phyloP scores from a whole-genome alignment of 1,140 invertebrate species.

The Drosophila tsacasi region DNA sequence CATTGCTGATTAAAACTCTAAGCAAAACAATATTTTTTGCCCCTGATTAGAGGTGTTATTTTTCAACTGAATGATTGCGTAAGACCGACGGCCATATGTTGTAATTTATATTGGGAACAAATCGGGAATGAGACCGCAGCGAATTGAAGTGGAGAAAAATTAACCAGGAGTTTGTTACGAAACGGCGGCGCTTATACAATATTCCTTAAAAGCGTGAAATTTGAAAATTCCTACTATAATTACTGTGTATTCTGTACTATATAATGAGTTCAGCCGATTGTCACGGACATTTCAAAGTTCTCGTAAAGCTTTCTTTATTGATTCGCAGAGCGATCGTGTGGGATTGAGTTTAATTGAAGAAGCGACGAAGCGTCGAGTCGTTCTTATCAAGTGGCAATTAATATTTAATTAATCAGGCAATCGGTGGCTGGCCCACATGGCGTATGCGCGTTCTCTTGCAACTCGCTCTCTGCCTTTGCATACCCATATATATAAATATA shows the following conservation, averaged over 20 bases:
- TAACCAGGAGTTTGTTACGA: neutral
- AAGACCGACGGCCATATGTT: constrained; percentile 19
- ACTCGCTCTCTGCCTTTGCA: constrained; percentile 9
- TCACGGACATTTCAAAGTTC: constrained; percentile 16
- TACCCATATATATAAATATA: neutral
- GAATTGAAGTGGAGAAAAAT: constrained; percentile 11
- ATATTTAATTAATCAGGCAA: constrained; percentile 83
- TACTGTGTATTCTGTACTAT: neutral
- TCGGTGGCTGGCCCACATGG: constrained; percentile 49
- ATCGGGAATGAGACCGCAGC: constrained; percentile 14
- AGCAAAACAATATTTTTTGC: constrained; percentile 5
- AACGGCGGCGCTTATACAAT: constrained; percentile 19
- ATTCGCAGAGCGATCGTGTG: constrained; percentile 11
- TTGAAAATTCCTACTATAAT: constrained; percentile 5
- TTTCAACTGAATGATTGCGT: constrained; percentile 24
- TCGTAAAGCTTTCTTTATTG: neutral
- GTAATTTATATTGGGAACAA: constrained; percentile 22
- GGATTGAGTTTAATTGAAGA: constrained; percentile 30
- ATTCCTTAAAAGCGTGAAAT: constrained; percentile 20
- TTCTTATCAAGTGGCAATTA: constrained; percentile 80
- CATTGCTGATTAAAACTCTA: constrained; percentile 10
- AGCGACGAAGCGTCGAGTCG: constrained; percentile 37
- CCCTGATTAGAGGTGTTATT: constrained; percentile 31
- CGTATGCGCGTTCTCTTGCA: constrained; percentile 49
- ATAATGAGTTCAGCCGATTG: constrained; percentile 7